Percentiles rank a stretch among this genome's conserved stretches.
Evolutionary conservation across 2,888 invertebrate species (phyloP).

Genomic region (Lacanobia oleracea): DNA sequence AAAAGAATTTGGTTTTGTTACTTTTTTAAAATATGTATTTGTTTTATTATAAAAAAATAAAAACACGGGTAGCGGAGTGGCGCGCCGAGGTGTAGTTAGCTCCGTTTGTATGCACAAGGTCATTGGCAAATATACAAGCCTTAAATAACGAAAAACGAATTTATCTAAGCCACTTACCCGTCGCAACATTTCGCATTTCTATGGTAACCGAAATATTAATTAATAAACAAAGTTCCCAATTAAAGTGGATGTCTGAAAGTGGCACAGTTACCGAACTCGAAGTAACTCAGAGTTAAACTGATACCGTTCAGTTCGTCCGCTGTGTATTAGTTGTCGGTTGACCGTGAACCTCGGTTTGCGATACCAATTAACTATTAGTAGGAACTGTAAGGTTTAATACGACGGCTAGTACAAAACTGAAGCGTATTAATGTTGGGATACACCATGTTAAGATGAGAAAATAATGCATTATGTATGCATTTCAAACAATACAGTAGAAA

Average conservation of each 20-base stretch:
- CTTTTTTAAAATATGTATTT: too few relatives aligned
- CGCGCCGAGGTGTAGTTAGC: too few relatives aligned
- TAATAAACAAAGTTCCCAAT: conserved; percentile 45
- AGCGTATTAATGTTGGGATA: too few relatives aligned
- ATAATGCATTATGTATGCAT: too few relatives aligned
- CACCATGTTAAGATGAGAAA: too few relatives aligned
- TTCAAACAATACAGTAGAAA: too few relatives aligned
- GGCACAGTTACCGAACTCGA: conserved; percentile 29
- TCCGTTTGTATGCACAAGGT: too few relatives aligned
- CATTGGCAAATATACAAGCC: too few relatives aligned
- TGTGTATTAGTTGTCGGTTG: neutral
- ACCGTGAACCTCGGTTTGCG: conserved; percentile 15
- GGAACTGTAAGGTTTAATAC: neutral
- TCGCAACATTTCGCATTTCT: neutral
- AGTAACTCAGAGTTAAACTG: conserved; percentile 11
- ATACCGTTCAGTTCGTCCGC: conserved; percentile 14
- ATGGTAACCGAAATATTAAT: conserved; percentile 41
- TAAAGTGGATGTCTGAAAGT: conserved; percentile 26
- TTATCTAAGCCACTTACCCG: conserved; percentile 8
- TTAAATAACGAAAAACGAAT: neutral
- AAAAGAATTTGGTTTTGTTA: too few relatives aligned
- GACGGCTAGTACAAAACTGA: too few relatives aligned
- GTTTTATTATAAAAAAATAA: too few relatives aligned
- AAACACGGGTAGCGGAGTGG: too few relatives aligned
- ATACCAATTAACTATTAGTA: neutral